phyloP scores from a whole-genome alignment of 1,140 invertebrate genomes.

The Drosophila novamexicana region DNA sequence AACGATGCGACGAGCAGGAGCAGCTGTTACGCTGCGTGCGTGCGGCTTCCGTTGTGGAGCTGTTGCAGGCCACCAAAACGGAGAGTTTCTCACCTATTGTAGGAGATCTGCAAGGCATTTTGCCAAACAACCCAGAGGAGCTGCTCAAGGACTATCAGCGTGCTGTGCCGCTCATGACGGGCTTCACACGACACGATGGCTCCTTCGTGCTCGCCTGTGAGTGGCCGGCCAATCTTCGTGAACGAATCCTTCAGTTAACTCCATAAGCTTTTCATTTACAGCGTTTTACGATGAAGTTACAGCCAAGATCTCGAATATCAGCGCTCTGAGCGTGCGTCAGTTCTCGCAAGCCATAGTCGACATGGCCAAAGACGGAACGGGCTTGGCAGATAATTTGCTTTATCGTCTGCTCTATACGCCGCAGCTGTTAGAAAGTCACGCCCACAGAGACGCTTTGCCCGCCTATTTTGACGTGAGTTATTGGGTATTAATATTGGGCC shows the following conservation, averaged over 20 bases:
- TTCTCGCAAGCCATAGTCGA: conserved; percentile 55
- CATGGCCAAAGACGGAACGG: conserved; percentile 46
- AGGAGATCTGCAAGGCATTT: conserved; percentile 63
- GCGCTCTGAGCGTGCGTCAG: conserved; percentile 56
- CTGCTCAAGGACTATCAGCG: conserved; percentile 45
- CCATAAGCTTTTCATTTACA: conserved; percentile 11
- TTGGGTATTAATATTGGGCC: neutral
- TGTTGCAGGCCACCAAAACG: conserved; percentile 53
- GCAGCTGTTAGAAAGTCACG: conserved; percentile 48
- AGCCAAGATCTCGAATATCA: conserved; percentile 44
- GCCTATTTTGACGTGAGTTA: conserved; percentile 74
- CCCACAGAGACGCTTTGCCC: conserved; percentile 65
- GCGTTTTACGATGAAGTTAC: conserved; percentile 62
- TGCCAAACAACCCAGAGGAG: conserved; percentile 57
- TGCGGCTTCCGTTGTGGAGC: conserved; percentile 39
- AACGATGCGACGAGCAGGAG: conserved; percentile 30
- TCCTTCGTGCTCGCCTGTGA: conserved; percentile 74
- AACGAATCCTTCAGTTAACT: neutral
- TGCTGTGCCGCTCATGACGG: conserved; percentile 67
- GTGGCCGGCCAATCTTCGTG: neutral
- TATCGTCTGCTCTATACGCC: conserved; percentile 58
- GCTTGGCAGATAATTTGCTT: conserved; percentile 59
- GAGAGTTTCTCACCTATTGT: conserved; percentile 67
- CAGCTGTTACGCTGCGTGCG: conserved; percentile 55
- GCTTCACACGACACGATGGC: conserved; percentile 81